Evolutionary conservation across 2,888 invertebrate genomes (phyloP), one percentile per base, ranked within the genome.

Genomic region (Rhagonycha fulva): DNA sequence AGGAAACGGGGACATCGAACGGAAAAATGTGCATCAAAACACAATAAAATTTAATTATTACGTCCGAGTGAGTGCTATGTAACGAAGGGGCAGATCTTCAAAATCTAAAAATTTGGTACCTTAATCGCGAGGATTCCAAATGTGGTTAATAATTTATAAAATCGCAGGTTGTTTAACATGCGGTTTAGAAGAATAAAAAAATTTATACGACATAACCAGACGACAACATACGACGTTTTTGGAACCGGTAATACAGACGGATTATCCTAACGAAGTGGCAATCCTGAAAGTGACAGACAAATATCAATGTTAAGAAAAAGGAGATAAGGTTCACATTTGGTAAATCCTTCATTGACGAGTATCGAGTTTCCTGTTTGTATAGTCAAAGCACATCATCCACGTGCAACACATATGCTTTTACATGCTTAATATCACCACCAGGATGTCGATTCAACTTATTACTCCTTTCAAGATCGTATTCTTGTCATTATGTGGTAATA

Each of bases 351-450:
- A 47, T 67, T 68, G 32, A 26, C 60, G 66, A 47, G 75, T 74
- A 78, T 76, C 78, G 76, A 76, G 75, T 80, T 80, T 80, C 79
- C 80, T 79, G 80, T 80, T 80, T 76, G 76, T 72, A 79, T 68
- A 81, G 78, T 81, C 80, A 69, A 61, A 73, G 66, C 80, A 78
- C 81, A 79, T 76, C 78, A 70, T 79, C 81, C 81, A 81, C 80
- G 81, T 81, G 81, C 79, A 80, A 76, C 76, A 80, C 80, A 81
- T 78, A 81, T 81, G 80, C 77, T 77, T 67, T 67, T 72, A 72
- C 75, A 71, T 69, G 75, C 68, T 78, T 75, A 74, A 66, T 66
- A 26, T 24, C 63, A 66, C 24, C 26, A 66, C 63, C 63, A 66
- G 63, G 63, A 66, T 66, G 63, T 26, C 63, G 63, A 66, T 66